Evolutionary conservation across 2,797 vertebrate genomes (phyloP).

Genomic region (Eupleurogrammus muticus): DNA sequence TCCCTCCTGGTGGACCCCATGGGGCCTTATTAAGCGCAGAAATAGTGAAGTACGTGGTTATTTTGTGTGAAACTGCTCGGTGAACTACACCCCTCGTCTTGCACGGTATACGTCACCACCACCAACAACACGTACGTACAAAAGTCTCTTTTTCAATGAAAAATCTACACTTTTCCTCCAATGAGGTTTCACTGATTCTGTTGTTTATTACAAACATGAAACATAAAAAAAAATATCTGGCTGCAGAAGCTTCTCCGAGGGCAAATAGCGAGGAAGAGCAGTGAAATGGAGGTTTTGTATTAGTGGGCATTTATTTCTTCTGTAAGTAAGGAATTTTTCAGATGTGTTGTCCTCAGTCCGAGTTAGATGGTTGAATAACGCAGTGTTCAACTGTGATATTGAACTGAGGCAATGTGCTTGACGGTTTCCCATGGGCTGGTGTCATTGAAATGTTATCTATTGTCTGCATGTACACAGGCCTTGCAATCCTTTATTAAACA

Average conservation of each 20-base stretch:
- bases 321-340: no score
- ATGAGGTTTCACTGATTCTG: background rate
- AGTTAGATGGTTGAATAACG: constrained; percentile 3
- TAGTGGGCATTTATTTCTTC: background rate
- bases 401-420: background rate
- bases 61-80: no score
- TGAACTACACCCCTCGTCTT: no score
- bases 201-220: constrained; percentile 2
- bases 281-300: background rate
- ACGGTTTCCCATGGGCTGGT: constrained; percentile 39
- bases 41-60: no score
- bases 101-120: no score
- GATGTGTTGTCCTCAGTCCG: constrained; percentile 13
- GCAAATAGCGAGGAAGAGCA: constrained; percentile 9
- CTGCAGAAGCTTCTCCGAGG: constrained; percentile 6
- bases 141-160: background rate
- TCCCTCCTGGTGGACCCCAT: no score
- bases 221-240: background rate
- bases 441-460: constrained; percentile 51
- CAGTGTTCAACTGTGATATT: background rate
- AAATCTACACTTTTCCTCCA: background rate
- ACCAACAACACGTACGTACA: no score
- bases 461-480: constrained; percentile 46
- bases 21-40: no score
- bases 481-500: constrained; percentile 62